phyloP scores from a whole-genome alignment of 1,140 invertebrate genomes.

The Lepidostoma basale region DNA sequence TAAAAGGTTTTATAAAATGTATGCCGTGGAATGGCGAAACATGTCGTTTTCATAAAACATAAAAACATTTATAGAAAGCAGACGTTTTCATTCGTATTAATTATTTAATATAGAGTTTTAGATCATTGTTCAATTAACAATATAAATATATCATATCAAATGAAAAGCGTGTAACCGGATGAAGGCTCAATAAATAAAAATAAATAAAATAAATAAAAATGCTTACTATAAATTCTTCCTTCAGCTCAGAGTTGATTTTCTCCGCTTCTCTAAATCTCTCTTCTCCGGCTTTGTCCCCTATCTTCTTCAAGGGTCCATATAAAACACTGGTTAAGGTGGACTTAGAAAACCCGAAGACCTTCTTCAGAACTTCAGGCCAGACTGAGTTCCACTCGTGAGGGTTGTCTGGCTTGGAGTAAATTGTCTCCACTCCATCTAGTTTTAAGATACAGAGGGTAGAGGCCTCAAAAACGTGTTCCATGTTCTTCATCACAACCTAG shows the following conservation, averaged over 20 bases:
- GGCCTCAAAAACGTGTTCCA: slow-evolving; percentile 67
- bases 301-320: slow-evolving; percentile 63
- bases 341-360: slow-evolving; percentile 62
- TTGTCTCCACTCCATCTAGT: slow-evolving; percentile 65
- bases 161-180: too few relatives aligned
- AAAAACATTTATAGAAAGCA: background rate
- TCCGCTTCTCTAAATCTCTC: slow-evolving; percentile 58
- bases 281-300: slow-evolving; percentile 58
- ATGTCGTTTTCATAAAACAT: too few relatives aligned
- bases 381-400: slow-evolving; percentile 63
- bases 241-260: slow-evolving; percentile 62
- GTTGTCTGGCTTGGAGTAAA: slow-evolving; percentile 64
- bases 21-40: too few relatives aligned
- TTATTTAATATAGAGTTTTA: too few relatives aligned
- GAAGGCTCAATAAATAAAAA: background rate
- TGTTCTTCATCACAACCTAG: slow-evolving; percentile 64
- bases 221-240: slow-evolving; percentile 63
- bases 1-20: too few relatives aligned
- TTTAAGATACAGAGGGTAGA: slow-evolving; percentile 62
- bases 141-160: too few relatives aligned
- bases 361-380: slow-evolving; percentile 62
- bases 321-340: slow-evolving; percentile 62
- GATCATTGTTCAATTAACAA: too few relatives aligned
- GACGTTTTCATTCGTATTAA: background rate
- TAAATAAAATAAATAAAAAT: background rate